Base-by-base conservation (phyloP, 2,888 invertebrate genomes). In the Ctena decussata region DNA sequence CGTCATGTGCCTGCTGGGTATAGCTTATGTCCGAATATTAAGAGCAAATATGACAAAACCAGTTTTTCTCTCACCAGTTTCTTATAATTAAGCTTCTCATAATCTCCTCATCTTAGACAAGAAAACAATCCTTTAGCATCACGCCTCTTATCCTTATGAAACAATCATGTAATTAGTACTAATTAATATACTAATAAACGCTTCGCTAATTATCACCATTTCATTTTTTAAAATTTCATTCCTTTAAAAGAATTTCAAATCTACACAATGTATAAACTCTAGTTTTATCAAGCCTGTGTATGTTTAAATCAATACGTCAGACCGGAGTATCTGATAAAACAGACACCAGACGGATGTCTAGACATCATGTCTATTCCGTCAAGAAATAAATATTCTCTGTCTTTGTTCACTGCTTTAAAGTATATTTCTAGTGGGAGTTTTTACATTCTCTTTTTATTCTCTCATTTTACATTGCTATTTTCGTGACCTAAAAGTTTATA, bases 261-360 rank as follows among this genome's bases (percentile, higher is more conserved):
- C 6, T 65, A 21, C 24, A 65, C 60, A 27, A 30, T 60, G 60
- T 27, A 24, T 30, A 30, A 60, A 60, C 3, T 60, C 60, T 30
- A 53, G 12, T 60, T 60, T 60, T 60, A 60, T 60, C 60, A 60
- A 60, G 24, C 3, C 60, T 18, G 65, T 65, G 35, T 65, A 65
- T 65, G 65, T 37, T 35, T 86, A 81, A 86, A 86, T 86, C 86
- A 86, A 86, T 86, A 86, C 44, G 39, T 37, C 35, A 80, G 72
- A 65, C 70, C 71, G 81, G 79, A 60, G 79, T 79, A 86, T 86
- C 86, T 84, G 84, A 86, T 84, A 84, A 57, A 79, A 78, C 79
- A 73, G 86, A 86, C 86, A 84, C 65, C 77, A 84, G 86, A 78
- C 86, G 35, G 27, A 41, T 69, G 86, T 86, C 86, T 86, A 86